Conservation (phyloP, 1,140 invertebrate species). For the Agraylea sexmaculata region DNA sequence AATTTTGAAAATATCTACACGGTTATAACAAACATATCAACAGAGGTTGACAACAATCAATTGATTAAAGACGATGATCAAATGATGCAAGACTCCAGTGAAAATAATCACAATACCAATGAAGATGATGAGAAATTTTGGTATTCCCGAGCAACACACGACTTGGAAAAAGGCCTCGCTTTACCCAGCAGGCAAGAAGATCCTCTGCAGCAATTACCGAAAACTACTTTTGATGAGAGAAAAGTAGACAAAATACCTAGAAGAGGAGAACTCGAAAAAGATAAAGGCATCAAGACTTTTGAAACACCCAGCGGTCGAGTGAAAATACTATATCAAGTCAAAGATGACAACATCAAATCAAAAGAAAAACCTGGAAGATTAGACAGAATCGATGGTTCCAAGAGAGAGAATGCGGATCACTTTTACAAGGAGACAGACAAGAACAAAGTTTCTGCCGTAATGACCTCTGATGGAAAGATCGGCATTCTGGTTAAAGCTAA, state of each 20-base stretch:
- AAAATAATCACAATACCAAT: neutral
- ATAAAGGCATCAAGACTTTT: constrained; percentile 20
- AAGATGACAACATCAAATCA: constrained; percentile 5
- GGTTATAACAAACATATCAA: neutral
- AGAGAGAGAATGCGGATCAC: constrained; percentile 9
- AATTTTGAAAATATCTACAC: neutral
- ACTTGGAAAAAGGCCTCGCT: neutral
- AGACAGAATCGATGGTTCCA: neutral
- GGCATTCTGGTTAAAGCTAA: constrained; percentile 18
- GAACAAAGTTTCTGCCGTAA: constrained; percentile 19
- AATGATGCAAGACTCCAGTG: neutral
- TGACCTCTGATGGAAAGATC: constrained; percentile 19
- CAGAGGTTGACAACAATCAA: neutral
- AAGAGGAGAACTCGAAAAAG: constrained; percentile 4
- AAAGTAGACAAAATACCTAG: neutral
- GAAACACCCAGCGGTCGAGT: constrained; percentile 18
- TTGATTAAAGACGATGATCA: neutral
- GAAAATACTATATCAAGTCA: constrained; percentile 19
- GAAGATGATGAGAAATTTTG: neutral
- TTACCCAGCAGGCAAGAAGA: constrained; percentile 11
- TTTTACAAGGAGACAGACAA: constrained; percentile 19
- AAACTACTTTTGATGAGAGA: constrained; percentile 4
- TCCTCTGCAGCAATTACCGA: constrained; percentile 1
- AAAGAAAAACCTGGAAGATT: constrained; percentile 2
- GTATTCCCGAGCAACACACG: neutral